Evolutionary conservation across 2,888 invertebrate genomes (phyloP).

Genomic region (Caenorhabditis angaria): DNA sequence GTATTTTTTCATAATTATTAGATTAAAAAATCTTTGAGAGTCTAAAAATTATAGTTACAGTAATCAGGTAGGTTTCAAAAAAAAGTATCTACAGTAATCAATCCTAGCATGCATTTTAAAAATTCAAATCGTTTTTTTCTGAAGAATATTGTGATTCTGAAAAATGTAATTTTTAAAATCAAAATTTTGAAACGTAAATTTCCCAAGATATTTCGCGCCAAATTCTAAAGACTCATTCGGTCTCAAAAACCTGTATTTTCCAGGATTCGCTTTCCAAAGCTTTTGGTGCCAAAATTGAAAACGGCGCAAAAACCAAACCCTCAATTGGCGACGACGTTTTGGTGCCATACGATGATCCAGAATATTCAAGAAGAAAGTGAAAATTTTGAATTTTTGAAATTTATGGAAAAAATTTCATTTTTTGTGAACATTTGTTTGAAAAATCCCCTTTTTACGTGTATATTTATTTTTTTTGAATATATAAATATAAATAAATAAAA

Average conservation of each 20-base stretch:
- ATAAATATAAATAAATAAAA: not conserved
- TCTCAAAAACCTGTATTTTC: conserved; percentile 14
- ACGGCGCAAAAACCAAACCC: conserved; percentile 20
- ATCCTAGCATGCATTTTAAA: too few relatives aligned
- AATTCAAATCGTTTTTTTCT: too few relatives aligned
- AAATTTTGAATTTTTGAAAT: not conserved
- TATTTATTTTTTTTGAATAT: not conserved
- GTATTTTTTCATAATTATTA: too few relatives aligned
- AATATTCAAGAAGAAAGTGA: conserved; percentile 8
- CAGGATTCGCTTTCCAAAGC: conserved; percentile 31
- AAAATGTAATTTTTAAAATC: too few relatives aligned
- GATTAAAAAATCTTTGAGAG: too few relatives aligned
- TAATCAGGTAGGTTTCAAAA: too few relatives aligned
- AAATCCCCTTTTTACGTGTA: not conserved
- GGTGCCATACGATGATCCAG: conserved; percentile 38
- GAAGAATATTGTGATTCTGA: too few relatives aligned
- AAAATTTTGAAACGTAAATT: too few relatives aligned
- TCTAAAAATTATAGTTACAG: too few relatives aligned
- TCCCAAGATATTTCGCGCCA: too few relatives aligned
- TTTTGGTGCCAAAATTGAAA: conserved; percentile 18
- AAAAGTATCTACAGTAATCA: too few relatives aligned
- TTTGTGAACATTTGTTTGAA: not conserved
- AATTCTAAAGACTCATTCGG: too few relatives aligned
- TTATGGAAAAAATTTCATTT: not conserved
- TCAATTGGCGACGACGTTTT: conserved; percentile 28